Conservation (phyloP, 2,797 vertebrate genomes). For the Sitta carolinensis region DNA sequence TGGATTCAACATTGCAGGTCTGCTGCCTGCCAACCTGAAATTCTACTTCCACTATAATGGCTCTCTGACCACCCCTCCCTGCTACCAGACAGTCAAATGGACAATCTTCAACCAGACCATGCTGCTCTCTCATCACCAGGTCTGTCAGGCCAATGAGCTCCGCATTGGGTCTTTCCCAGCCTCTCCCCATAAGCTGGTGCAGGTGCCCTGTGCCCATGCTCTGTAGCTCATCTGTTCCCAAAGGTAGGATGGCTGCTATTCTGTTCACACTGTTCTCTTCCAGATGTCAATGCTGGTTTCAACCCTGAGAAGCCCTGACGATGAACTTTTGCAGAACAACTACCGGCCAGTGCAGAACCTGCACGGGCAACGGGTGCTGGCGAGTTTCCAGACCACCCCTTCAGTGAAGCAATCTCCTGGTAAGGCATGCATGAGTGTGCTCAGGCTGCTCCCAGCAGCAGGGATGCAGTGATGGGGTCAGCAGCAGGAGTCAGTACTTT, state of each 20-base stretch:
- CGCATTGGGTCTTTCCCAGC: fast-evolving
- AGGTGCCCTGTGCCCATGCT: fast-evolving
- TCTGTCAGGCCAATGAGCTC: conserved; percentile 20
- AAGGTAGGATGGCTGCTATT: fast-evolving
- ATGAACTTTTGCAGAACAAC: conserved; percentile 67
- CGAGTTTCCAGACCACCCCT: conserved; percentile 53
- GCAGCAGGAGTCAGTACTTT: background rate
- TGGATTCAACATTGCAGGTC: conserved; percentile 83
- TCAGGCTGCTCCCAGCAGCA: background rate
- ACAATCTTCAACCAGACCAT: conserved; percentile 87
- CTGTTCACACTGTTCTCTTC: background rate
- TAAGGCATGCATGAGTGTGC: background rate
- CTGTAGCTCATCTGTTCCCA: background rate
- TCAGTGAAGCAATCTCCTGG: background rate
- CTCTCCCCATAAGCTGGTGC: fast-evolving
- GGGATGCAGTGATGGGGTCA: fast-evolving
- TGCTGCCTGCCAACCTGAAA: conserved; percentile 84
- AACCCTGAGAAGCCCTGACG: conserved; percentile 41
- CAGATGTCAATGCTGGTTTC: conserved; percentile 73
- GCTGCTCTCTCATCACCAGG: conserved; percentile 85
- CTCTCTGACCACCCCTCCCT: conserved; percentile 93
- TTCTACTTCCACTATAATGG: conserved; percentile 90
- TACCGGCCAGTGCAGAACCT: conserved; percentile 70
- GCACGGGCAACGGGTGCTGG: conserved; percentile 60
- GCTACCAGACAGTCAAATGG: conserved; percentile 90